Evolutionary conservation across 2,797 vertebrate genomes (phyloP).

Genomic region (Epinephelus malabaricus): DNA sequence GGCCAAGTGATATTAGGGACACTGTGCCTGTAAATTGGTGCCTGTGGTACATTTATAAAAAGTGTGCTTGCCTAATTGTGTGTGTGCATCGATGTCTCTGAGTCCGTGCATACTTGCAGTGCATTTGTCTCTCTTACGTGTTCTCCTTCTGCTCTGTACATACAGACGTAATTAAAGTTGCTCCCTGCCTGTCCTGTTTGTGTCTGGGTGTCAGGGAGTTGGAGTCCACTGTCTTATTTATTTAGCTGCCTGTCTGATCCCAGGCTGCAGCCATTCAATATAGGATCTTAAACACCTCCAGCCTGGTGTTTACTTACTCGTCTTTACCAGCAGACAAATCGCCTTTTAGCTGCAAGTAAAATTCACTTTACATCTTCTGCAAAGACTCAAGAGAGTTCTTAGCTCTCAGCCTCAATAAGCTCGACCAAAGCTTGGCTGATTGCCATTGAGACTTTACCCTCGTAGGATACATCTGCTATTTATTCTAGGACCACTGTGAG

Average conservation of each 20-base stretch:
- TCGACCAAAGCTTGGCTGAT: slow-evolving; percentile 22
- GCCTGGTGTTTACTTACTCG: slow-evolving; percentile 11
- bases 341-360: slow-evolving; percentile 23
- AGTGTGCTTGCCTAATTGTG: background rate
- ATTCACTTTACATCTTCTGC: slow-evolving; percentile 24
- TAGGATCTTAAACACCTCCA: slow-evolving; percentile 11
- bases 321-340: background rate
- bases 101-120: background rate
- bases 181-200: background rate
- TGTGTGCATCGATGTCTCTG: background rate
- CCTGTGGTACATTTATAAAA: slow-evolving; percentile 6
- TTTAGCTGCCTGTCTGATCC: background rate
- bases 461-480: slow-evolving; percentile 42
- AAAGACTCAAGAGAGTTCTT: slow-evolving; percentile 29
- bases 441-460: slow-evolving; percentile 35
- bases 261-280: slow-evolving; percentile 2
- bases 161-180: background rate
- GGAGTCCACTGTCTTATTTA: slow-evolving; percentile 35
- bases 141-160: background rate
- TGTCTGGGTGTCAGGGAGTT: slow-evolving; percentile 12
- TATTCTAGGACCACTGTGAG: slow-evolving; percentile 29
- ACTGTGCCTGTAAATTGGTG: slow-evolving; percentile 18
- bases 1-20: slow-evolving; percentile 6
- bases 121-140: background rate
- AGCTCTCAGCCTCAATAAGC: slow-evolving; percentile 35